phyloP scores from a whole-genome alignment of 1,140 invertebrate species.

The Galendromus occidentalis region DNA sequence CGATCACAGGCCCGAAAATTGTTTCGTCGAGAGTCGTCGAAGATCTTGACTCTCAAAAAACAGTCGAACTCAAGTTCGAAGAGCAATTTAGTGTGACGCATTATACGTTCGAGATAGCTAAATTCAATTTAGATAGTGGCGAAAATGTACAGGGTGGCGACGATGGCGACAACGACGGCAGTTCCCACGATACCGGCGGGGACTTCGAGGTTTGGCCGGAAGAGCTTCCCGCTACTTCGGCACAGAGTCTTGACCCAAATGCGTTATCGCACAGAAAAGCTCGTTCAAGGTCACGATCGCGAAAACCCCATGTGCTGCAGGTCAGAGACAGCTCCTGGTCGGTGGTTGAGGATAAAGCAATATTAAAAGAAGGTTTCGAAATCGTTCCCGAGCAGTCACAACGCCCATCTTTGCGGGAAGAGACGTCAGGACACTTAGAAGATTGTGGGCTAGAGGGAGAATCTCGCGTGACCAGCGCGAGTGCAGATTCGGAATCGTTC shows the following conservation, averaged over 20 bases:
- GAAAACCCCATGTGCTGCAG: background rate
- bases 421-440: background rate
- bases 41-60: slow-evolving; percentile 5
- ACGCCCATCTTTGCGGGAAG: background rate
- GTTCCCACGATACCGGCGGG: background rate
- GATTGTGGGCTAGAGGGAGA: too few relatives aligned
- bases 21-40: slow-evolving; percentile 1
- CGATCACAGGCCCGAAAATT: slow-evolving; percentile 3
- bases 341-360: background rate
- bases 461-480: too few relatives aligned
- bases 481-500: too few relatives aligned
- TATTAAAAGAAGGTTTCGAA: background rate
- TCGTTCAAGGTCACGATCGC: background rate
- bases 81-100: slow-evolving; percentile 7
- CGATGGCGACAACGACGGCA: background rate
- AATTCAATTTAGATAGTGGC: background rate
- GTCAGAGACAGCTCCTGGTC: background rate
- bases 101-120: slow-evolving; percentile 7
- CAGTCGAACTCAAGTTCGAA: slow-evolving; percentile 3
- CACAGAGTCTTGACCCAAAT: background rate
- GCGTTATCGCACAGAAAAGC: background rate
- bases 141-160: background rate
- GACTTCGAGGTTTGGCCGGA: background rate
- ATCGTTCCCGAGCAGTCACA: background rate
- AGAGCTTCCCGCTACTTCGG: too few relatives aligned